Percentiles rank a stretch among this genome's conserved stretches.
Evolutionary conservation across 2,113 vertebrate species (phyloP).

Genomic region (Baryphthengus martii): DNA sequence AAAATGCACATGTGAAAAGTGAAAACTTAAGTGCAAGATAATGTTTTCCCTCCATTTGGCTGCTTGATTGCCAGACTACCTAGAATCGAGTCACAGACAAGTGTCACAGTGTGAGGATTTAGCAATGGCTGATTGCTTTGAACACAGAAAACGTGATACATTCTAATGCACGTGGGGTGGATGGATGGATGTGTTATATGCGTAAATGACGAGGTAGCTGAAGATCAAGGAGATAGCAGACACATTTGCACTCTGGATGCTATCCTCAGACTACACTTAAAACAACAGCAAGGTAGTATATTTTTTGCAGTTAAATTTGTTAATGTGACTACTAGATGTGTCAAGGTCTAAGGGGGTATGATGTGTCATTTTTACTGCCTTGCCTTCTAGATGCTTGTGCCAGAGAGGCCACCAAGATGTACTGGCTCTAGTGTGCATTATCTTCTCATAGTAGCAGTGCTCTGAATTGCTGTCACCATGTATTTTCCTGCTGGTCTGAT

Average conservation of each 20-base stretch:
- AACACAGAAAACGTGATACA: neutral
- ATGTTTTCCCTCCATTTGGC: neutral
- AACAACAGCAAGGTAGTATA: neutral
- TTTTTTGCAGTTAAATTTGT: conserved; percentile 2
- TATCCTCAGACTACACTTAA: neutral
- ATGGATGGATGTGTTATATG: neutral
- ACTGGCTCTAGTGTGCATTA: neutral
- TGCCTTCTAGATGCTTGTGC: neutral
- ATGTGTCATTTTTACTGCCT: conserved; percentile 20
- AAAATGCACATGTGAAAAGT: neutral
- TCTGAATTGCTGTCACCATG: neutral
- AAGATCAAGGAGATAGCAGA: neutral
- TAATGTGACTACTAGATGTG: neutral
- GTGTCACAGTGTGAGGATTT: neutral
- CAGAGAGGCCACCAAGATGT: neutral
- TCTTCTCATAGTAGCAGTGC: neutral
- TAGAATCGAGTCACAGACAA: neutral
- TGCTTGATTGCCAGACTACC: neutral
- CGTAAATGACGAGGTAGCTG: neutral
- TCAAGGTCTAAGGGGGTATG: neutral
- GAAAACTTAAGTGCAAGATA: neutral
- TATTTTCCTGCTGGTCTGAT: neutral
- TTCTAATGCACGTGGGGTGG: neutral
- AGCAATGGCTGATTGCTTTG: neutral
- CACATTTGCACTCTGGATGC: neutral